Percentiles rank a stretch among this genome's conserved stretches.
Evolutionary conservation across 2,888 invertebrate species (phyloP).

Genomic region (Stramonita haemastoma): DNA sequence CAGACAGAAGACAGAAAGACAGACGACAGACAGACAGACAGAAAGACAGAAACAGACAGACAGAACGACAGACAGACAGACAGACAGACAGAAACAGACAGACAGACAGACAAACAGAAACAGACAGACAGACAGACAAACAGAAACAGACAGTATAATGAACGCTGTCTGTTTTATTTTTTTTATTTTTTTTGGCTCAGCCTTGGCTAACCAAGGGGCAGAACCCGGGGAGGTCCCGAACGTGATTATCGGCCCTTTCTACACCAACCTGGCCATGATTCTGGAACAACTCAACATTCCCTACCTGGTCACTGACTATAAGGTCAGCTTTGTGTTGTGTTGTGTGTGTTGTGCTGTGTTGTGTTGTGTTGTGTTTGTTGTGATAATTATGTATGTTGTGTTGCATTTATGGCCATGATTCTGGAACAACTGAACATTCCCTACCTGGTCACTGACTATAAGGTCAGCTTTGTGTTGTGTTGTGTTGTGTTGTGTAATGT

Average conservation of each 20-base stretch:
- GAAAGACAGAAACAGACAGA: neutral
- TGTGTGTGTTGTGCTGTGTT: no score
- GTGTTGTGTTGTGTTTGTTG: no score
- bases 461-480: neutral
- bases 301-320: constrained; percentile 69
- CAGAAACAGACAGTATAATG: neutral
- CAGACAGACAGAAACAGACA: no score
- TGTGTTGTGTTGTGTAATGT: neutral
- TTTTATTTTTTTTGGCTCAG: constrained; percentile 35
- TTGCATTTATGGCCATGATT: constrained; percentile 61
- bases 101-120: no score
- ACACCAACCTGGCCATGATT: constrained; percentile 69
- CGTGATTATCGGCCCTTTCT: constrained; percentile 69
- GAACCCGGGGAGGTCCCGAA: constrained; percentile 50
- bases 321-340: constrained; percentile 5
- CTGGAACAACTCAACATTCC: constrained; percentile 60
- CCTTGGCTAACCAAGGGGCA: constrained; percentile 42
- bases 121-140: no score
- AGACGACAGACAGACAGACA: no score
- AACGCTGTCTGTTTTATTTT: neutral
- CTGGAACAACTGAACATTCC: constrained; percentile 59
- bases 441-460: constrained; percentile 68
- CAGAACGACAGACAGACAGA: neutral
- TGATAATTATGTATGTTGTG: no score
- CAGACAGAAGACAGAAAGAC: no score